A percentile compares a stretch with the other conserved stretches of the same genome.
Evolutionary conservation across 1,140 invertebrate species (phyloP).

Genomic region (Pteromalus puparum): DNA sequence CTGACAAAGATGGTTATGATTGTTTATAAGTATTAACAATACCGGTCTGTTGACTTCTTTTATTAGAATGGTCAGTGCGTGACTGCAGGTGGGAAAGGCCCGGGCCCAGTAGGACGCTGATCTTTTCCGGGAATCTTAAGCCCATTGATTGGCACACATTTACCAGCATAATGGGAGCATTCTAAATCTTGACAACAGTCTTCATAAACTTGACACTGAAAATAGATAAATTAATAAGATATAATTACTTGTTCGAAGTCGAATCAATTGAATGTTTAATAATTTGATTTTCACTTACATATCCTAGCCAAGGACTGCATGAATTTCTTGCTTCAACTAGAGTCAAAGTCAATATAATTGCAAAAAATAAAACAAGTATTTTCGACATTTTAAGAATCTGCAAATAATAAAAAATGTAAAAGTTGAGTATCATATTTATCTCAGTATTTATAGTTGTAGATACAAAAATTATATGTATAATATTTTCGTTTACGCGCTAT

Average conservation of each 20-base stretch:
- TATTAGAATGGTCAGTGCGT: background rate
- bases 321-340: background rate
- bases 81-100: background rate
- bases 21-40: background rate
- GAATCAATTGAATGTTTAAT: background rate
- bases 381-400: slow-evolving; percentile 16
- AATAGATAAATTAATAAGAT: slow-evolving; percentile 34
- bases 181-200: slow-evolving; percentile 54
- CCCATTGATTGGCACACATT: slow-evolving; percentile 45
- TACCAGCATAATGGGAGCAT: slow-evolving; percentile 51
- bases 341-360: slow-evolving; percentile 9
- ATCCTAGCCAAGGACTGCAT: slow-evolving; percentile 17
- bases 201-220: slow-evolving; percentile 49
- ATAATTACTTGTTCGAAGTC: too few relatives aligned
- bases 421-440: slow-evolving; percentile 10
- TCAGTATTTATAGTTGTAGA: background rate
- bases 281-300: slow-evolving; percentile 49
- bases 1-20: too few relatives aligned
- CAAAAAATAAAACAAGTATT: slow-evolving; percentile 17
- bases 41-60: background rate
- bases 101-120: slow-evolving; percentile 39
- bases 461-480: background rate
- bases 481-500: too few relatives aligned
- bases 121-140: slow-evolving; percentile 47
- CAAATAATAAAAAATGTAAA: background rate